Base-by-base conservation (phyloP, 2,113 vertebrate species). In the Rhinoderma darwinii region DNA sequence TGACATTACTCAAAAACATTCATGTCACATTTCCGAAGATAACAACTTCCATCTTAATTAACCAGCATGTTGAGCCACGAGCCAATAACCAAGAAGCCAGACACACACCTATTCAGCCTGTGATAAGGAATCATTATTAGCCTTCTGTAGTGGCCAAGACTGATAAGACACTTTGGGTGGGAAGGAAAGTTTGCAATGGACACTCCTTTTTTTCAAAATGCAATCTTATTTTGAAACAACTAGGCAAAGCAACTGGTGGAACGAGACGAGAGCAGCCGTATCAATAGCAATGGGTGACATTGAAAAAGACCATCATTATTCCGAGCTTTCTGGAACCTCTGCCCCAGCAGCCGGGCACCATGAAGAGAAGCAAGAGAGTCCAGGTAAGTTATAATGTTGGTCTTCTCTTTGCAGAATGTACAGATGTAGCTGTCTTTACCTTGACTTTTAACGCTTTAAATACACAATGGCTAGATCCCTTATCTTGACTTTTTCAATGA, bases 121-220 rank as follows among this genome's bases (percentile, higher is more conserved):
- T 94, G 94, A 95, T 95, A 95, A 94, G 90, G 82, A 86, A 91
- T 90, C 84, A 92, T 89, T 91, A 89, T 89, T 92, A 32, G 63
- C 7, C 87, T 90, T 20, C 86, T 86, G 88, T 78, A 83, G 86
- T 94, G 94, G 90, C 68, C 89, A 83, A 61, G 27, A 18, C 84
- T 92, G 94, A 95, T 95, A 95, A 95, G 91, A 90, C 27, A 75
- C 89, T 88, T 89, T 83, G 92, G 93, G 94, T 90, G 93, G 94
- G 91, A 92, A 93, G 37, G 37, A 78, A 74, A 37, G 68, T 90
- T 89, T 89, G 88, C 73, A n/a, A 88, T 41, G 35, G 83, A 70
- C 10, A 86, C 85, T 91, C 37, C 87, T 89, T 91, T 82, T 70
- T 77, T 89, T 32, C 88, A 82, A 78, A 83, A 88, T 54, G 32